phyloP scores from a whole-genome alignment of 2,113 vertebrate species.

The Bubo blakistoni region DNA sequence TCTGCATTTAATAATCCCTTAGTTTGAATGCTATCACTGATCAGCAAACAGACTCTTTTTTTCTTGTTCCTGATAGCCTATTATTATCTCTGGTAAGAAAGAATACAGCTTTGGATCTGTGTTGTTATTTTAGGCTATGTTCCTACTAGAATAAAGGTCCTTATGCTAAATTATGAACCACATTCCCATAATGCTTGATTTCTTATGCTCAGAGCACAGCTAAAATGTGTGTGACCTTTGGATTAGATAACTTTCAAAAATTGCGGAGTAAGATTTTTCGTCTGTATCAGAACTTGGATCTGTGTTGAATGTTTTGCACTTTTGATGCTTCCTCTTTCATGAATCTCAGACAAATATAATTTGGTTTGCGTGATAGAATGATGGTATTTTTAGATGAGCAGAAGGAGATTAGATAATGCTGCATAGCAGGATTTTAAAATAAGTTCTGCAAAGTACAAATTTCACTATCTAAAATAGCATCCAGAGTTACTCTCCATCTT shows the following conservation, averaged over 20 bases:
- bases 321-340: constrained; percentile 42
- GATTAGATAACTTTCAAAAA: constrained; percentile 27
- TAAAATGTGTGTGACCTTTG: constrained; percentile 2
- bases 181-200: not conserved
- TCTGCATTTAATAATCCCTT: not conserved
- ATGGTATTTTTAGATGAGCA: constrained; percentile 55
- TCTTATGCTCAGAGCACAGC: not conserved
- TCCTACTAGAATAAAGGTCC: constrained; percentile 5
- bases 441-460: constrained; percentile 18
- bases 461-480: constrained; percentile 11
- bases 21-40: not conserved
- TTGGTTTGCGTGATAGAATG: constrained; percentile 25
- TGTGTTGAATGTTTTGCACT: constrained; percentile 4
- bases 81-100: not conserved
- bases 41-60: not conserved
- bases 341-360: constrained; percentile 51
- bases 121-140: not conserved
- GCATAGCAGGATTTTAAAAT: constrained; percentile 40
- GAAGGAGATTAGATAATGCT: constrained; percentile 57
- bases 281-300: constrained; percentile 40
- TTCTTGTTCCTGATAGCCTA: not conserved
- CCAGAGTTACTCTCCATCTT: not conserved
- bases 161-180: not conserved
- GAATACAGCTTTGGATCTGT: not conserved
- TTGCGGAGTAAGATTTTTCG: not conserved